These are phyloP conservation scores for Hepsetus odoe DNA, from an alignment of 2,113 vertebrate species.

Conservation along the genomic window DNA sequence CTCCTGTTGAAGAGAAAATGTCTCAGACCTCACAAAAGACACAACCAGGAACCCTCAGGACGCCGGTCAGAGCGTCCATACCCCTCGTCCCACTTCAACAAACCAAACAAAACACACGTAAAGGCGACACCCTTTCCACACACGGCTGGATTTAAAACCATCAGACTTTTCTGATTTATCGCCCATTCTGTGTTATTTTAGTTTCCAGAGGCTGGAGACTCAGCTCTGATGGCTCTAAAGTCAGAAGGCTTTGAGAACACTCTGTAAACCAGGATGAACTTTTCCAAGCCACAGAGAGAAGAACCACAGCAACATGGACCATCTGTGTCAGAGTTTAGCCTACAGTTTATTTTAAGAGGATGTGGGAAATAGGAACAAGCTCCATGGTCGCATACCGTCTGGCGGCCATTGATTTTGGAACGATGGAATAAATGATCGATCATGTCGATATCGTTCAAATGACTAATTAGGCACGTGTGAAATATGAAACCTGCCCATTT, in stretches of 20 bases:
- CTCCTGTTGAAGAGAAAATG: slow-evolving; percentile 78
- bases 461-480: no score
- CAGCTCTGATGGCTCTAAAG: slow-evolving; percentile 31
- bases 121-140: slow-evolving; percentile 11
- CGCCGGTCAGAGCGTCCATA: background rate
- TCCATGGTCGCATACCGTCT: no score
- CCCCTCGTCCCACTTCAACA: background rate
- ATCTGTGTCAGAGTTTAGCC: slow-evolving; percentile 31
- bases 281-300: slow-evolving; percentile 34
- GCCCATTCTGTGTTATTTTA: background rate
- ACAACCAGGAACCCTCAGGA: background rate
- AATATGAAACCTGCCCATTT: background rate
- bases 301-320: slow-evolving; percentile 25
- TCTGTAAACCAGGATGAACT: slow-evolving; percentile 15
- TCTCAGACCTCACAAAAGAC: slow-evolving; percentile 23
- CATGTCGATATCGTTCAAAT: no score
- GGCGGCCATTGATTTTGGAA: no score
- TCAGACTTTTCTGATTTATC: background rate
- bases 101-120: slow-evolving; percentile 29
- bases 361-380: background rate
- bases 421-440: no score
- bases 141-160: slow-evolving; percentile 29
- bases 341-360: slow-evolving; percentile 14
- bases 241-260: slow-evolving; percentile 11
- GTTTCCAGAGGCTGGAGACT: background rate